phyloP scores from a whole-genome alignment of 2,113 vertebrate genomes.

The Coturnix japonica region DNA sequence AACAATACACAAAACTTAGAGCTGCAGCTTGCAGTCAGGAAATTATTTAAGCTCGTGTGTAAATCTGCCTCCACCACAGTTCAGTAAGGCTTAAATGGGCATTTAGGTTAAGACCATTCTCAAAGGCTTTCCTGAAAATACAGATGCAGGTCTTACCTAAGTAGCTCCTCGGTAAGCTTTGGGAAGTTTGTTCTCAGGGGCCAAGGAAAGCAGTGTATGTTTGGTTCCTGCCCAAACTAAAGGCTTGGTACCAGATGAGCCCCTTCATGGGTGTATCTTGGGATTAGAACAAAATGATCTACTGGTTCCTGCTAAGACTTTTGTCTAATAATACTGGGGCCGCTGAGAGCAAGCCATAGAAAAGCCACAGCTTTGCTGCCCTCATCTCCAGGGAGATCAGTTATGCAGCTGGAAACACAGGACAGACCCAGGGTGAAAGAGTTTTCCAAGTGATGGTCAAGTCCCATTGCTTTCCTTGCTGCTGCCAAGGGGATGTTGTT shows the following conservation, averaged over 20 bases:
- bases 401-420: neutral
- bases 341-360: neutral
- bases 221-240: rapidly evolving
- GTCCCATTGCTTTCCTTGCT: neutral
- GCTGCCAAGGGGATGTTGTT: neutral
- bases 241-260: neutral
- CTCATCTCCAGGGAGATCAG: neutral
- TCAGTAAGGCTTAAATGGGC: neutral
- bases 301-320: neutral
- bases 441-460: neutral
- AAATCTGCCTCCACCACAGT: neutral
- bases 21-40: neutral
- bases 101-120: neutral
- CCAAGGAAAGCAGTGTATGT: rapidly evolving
- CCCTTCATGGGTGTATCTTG: neutral
- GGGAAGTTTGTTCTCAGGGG: neutral
- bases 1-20: neutral
- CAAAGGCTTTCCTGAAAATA: slow-evolving; percentile 14
- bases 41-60: neutral
- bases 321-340: neutral
- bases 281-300: neutral
- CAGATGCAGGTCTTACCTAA: neutral
- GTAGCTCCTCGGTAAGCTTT: neutral
- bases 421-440: neutral
- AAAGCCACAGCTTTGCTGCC: neutral